These are phyloP conservation scores for Habropoda laboriosa DNA, from an alignment of 1,140 invertebrate genomes.

Conservation along the genomic window DNA sequence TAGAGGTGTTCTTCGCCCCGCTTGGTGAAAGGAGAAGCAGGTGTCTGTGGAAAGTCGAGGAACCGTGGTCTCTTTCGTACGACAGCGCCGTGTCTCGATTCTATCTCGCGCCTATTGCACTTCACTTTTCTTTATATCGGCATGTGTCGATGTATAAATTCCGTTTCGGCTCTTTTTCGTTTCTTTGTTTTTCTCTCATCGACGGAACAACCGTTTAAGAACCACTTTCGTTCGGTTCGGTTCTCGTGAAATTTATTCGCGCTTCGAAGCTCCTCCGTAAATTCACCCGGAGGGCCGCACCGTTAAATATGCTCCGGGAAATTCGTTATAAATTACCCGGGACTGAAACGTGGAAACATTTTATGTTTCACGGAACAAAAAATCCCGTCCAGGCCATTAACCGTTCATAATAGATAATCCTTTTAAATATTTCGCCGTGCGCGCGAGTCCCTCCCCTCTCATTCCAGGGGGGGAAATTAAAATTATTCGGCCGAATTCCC, in stretches of 20 bases:
- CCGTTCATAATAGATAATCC: conserved; percentile 9
- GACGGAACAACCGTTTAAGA: too few species aligned
- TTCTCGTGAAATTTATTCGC: neutral
- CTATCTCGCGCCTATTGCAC: too few species aligned
- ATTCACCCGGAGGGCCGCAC: neutral
- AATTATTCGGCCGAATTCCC: conserved; percentile 24
- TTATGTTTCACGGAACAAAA: conserved; percentile 4
- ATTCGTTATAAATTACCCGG: conserved; percentile 19
- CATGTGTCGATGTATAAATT: too few species aligned
- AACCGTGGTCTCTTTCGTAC: neutral
- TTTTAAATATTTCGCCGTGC: conserved; percentile 33
- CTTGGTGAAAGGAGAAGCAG: conserved; percentile 31
- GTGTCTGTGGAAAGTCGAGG: conserved; percentile 20
- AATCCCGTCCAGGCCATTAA: conserved; percentile 22
- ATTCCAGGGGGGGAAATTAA: neutral
- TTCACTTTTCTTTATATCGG: too few species aligned
- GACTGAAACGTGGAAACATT: neutral
- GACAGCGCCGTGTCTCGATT: neutral
- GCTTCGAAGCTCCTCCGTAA: neutral
- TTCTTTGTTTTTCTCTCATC: too few species aligned
- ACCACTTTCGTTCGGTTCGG: neutral
- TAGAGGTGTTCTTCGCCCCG: neutral
- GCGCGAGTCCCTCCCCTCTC: too few species aligned
- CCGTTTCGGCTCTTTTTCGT: neutral
- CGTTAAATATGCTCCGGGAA: conserved; percentile 13